Base-by-base conservation (phyloP, 92 coral and sea anemone genomes). In the Parazoanthus swiftii region DNA sequence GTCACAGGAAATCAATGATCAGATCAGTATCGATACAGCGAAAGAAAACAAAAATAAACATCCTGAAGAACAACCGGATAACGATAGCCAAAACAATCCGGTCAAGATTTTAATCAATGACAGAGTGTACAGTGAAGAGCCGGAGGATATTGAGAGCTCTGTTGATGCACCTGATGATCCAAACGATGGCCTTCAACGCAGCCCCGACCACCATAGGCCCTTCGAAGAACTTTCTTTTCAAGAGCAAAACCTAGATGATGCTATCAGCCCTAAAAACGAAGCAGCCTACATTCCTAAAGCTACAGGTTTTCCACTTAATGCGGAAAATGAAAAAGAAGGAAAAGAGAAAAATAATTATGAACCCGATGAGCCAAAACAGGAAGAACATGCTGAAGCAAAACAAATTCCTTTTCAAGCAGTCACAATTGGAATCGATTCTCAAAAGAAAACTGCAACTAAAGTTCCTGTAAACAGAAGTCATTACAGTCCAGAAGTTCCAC, bases 331-430 rank as follows among this genome's bases (percentile, higher is more conserved):
- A 42, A 48, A 20, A 5, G 86, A 71, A 33, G 86, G n/a, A 25
- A 67, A 38, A 11, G 67, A 16, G 44, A 18, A 70, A 46, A 84
- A 16, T 14, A 51, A 51, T 46, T 6, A 16, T 84, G 77, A 84
- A 5, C 14, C 21, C 9, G 38, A 3, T 3, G 29, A 13, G n/a
- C 18, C 39, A 46, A 39, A 82, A n/a, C 38, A 56, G n/a, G 79
- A 84, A 68, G 42, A 72, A 71, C 35, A 7, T 76, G 44, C 46
- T 15, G 76, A 66, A 13, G 77, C 25, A 82, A 82, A 82, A 82
- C 54, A 70, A 46, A 84, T 84, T 48, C 87, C 87, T 48, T 84
- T 84, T 5, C 66, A 70, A 5, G 87, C 79, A 14, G 79, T 84
- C 4, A 84, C 75, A 33, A 29, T 71, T n/a, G 78, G 79, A 70